phyloP scores from a whole-genome alignment of 1,140 invertebrate species.

The Babylonia areolata region DNA sequence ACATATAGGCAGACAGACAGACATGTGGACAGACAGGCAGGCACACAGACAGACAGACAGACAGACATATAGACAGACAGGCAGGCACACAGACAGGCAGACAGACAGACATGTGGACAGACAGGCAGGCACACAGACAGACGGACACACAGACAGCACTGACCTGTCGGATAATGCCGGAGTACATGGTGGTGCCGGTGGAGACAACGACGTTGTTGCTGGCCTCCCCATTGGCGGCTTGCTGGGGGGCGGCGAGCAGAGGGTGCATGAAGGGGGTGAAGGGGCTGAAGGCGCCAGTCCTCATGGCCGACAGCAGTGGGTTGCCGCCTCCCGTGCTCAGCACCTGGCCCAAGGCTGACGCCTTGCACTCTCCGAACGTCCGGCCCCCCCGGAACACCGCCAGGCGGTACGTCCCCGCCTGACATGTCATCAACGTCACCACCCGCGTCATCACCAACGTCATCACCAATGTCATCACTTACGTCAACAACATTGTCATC shows the following conservation, averaged over 20 bases:
- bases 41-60: background rate
- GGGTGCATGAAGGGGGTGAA: background rate
- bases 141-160: background rate
- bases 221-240: background rate
- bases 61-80: background rate
- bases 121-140: background rate
- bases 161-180: background rate
- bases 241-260: background rate
- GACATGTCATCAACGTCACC: background rate
- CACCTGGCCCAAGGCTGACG: background rate
- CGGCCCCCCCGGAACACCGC: background rate
- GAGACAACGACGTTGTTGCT: background rate
- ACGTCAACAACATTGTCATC: too few species aligned
- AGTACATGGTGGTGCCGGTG: constrained; percentile 15
- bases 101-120: background rate
- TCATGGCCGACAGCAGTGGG: too few species aligned
- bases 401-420: background rate
- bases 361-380: constrained; percentile 2
- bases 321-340: background rate
- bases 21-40: background rate
- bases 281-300: constrained; percentile 4
- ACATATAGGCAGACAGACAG: background rate
- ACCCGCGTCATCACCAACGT: too few species aligned
- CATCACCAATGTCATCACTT: too few species aligned
- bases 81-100: background rate